phyloP scores from a whole-genome alignment of 2,797 vertebrate genomes.

The Pelodytes ibericus region DNA sequence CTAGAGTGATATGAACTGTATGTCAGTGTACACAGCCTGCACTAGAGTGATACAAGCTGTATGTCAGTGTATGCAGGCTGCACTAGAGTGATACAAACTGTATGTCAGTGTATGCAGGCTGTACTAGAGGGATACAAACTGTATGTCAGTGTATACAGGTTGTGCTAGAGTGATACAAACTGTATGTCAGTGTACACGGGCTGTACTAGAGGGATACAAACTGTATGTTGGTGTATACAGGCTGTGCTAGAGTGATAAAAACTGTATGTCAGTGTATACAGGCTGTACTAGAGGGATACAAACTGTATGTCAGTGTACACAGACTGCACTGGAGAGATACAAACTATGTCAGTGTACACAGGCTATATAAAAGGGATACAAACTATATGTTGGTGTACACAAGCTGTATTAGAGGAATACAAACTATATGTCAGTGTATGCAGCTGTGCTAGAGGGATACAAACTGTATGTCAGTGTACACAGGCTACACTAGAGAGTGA shows the following conservation, averaged over 20 bases:
- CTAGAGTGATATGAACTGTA: neutral
- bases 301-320: no score
- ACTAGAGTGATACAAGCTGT: no score
- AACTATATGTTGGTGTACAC: no score
- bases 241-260: neutral
- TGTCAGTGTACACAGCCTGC: neutral
- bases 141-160: neutral
- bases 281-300: neutral
- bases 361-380: no score
- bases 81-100: neutral
- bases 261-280: neutral
- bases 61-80: neutral
- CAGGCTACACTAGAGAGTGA: neutral
- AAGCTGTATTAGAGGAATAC: no score
- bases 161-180: neutral
- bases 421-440: no score
- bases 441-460: neutral
- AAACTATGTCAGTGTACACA: neutral
- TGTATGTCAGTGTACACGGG: neutral
- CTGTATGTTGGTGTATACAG: neutral
- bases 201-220: neutral
- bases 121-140: neutral
- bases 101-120: neutral
- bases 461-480: neutral
- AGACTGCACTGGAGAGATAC: no score